Evolutionary conservation across 2,797 vertebrate species (phyloP).

Genomic region (Aselliscus stoliczkanus): DNA sequence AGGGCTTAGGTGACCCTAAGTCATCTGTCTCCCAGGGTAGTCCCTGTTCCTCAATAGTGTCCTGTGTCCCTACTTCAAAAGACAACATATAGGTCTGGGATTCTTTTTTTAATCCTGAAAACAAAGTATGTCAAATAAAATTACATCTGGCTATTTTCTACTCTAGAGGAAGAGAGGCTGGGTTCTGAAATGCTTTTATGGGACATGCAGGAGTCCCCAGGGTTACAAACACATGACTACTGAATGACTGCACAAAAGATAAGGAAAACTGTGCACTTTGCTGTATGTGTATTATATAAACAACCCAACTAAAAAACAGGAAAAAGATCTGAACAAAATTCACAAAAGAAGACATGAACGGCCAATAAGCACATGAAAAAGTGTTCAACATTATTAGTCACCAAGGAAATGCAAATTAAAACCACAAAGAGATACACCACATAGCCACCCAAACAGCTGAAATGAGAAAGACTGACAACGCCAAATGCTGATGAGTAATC

Average conservation of each 20-base stretch:
- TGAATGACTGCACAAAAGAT: not conserved
- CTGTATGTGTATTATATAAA: not conserved
- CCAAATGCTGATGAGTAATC: accelerated
- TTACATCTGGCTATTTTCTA: conserved; percentile 1
- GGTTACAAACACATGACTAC: not conserved
- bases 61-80: not conserved
- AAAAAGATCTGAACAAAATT: not conserved
- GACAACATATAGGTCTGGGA: not conserved
- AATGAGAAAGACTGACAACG: not conserved
- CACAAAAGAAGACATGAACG: not conserved
- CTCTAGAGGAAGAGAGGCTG: not conserved
- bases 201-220: not conserved
- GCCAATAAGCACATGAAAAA: not conserved
- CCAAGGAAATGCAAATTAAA: not conserved
- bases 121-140: conserved; percentile 12
- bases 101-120: conserved; percentile 41
- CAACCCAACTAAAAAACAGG: not conserved
- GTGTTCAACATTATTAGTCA: not conserved
- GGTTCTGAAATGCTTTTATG: not conserved
- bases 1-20: not conserved
- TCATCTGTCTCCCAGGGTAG: not conserved
- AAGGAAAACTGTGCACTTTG: not conserved
- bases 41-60: not conserved
- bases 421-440: not conserved
- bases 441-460: not conserved